These are phyloP conservation scores for Misgurnus anguillicaudatus DNA, from an alignment of 2,113 vertebrate species.

Conservation along the genomic window DNA sequence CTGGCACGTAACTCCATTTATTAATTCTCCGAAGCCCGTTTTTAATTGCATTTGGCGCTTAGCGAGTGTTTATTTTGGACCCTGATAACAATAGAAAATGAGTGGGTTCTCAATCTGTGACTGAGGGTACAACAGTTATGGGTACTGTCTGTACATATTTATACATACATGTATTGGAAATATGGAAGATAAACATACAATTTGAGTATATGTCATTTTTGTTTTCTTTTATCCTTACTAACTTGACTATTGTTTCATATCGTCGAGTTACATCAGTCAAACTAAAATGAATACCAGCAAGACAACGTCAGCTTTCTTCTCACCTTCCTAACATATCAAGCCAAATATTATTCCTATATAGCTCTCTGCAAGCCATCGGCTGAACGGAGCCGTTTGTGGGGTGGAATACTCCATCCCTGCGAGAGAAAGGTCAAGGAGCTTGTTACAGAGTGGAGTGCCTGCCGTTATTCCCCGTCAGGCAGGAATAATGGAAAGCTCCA, in stretches of 20 bases:
- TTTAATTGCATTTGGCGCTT: slow-evolving; percentile 16
- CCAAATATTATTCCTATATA: slow-evolving; percentile 26
- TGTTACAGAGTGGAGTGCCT: slow-evolving; percentile 40
- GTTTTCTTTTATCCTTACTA: not conserved
- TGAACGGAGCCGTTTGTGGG: slow-evolving; percentile 19
- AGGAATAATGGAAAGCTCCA: slow-evolving; percentile 39
- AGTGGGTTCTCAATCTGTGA: not conserved
- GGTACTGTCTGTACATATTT: not conserved
- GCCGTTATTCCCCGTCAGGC: slow-evolving; percentile 44
- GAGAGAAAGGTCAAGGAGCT: slow-evolving; percentile 48
- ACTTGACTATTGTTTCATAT: not conserved
- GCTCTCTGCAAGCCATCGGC: slow-evolving; percentile 8
- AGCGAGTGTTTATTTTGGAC: slow-evolving; percentile 15
- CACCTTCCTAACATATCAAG: slow-evolving; percentile 28
- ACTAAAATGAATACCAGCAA: slow-evolving; percentile 8
- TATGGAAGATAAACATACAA: no score
- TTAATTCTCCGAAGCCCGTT: not conserved
- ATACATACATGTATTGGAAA: no score
- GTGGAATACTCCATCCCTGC: slow-evolving; percentile 32
- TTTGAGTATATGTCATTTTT: no score
- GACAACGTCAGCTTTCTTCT: slow-evolving; percentile 22
- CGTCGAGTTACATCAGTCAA: not conserved
- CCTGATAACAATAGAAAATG: slow-evolving; percentile 28
- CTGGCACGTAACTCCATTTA: not conserved
- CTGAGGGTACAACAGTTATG: not conserved